Conservation (phyloP, 2,113 vertebrate species). For the Taurulus bubalis region DNA sequence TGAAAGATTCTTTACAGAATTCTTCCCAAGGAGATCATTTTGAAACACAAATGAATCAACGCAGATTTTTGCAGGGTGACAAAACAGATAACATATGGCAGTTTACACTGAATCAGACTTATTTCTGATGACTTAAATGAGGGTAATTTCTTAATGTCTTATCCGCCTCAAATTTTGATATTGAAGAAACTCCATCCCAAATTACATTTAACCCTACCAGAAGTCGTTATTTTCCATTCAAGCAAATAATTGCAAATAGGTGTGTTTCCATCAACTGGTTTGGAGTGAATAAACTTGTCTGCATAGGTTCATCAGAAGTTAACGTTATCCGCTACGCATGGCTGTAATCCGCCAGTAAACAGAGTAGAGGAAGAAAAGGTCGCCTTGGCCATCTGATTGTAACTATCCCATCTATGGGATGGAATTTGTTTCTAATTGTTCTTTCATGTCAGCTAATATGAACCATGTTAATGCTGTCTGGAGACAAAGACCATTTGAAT, state of each 20-base stretch:
- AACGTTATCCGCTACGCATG: no score
- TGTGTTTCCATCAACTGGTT: no score
- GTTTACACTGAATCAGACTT: not conserved
- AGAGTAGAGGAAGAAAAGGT: not conserved
- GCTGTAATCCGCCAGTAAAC: no score
- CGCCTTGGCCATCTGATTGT: not conserved
- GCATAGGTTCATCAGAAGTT: no score
- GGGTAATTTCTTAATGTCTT: not conserved
- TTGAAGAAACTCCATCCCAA: not conserved
- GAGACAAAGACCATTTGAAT: not conserved
- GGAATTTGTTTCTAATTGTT: not conserved
- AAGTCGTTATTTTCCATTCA: not conserved
- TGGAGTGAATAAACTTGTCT: no score
- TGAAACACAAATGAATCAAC: conserved; percentile 7
- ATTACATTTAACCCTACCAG: not conserved
- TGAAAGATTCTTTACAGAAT: conserved; percentile 57
- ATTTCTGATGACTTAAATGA: not conserved
- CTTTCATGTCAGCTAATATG: not conserved
- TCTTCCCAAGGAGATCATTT: conserved; percentile 34
- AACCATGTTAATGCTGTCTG: not conserved
- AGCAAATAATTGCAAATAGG: no score
- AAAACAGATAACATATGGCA: conserved; percentile 61
- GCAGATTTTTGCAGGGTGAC: conserved; percentile 52
- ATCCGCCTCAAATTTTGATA: not conserved
- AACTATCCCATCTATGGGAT: not conserved